A percentile compares a stretch with the other conserved stretches of the same genome.
These are phyloP conservation scores for Dicyrtoma fusca DNA, from an alignment of 2,888 invertebrate species.

Conservation along the genomic window DNA sequence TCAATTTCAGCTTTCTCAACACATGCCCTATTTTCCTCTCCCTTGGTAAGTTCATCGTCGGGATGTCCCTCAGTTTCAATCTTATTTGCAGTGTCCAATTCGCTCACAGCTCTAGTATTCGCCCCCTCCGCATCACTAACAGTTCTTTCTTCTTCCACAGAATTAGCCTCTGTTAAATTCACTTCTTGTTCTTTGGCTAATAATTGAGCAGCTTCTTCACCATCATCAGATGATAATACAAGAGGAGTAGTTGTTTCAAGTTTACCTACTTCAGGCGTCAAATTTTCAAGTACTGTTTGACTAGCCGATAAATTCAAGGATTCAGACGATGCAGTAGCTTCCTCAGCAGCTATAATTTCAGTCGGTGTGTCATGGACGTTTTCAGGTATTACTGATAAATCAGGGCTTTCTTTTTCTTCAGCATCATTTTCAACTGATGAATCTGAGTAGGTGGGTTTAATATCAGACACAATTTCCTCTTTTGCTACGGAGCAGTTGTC, in stretches of 20 bases:
- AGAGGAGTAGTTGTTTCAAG: no score
- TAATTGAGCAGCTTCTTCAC: no score
- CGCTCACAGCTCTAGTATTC: slow-evolving; percentile 11
- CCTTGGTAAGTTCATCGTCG: background rate
- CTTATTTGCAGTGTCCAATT: background rate
- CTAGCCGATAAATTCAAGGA: no score
- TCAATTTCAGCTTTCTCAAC: background rate
- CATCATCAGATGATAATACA: no score
- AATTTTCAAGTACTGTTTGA: no score
- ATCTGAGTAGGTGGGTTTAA: background rate
- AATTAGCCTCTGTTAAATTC: no score
- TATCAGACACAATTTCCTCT: background rate
- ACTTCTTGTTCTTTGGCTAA: no score
- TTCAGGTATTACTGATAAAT: slow-evolving; percentile 3
- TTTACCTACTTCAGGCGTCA: no score
- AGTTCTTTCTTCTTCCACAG: no score
- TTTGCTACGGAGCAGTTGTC: slow-evolving; percentile 11
- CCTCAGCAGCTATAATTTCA: background rate
- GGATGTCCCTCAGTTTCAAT: slow-evolving; percentile 1
- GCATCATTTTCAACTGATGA: background rate
- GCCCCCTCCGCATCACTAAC: background rate
- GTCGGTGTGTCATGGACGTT: slow-evolving; percentile 7
- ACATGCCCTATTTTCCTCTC: background rate
- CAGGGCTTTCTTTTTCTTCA: background rate
- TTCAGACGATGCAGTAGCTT: no score